Evolutionary conservation across 2,888 invertebrate genomes (phyloP), one percentile per base, ranked within the genome.

Genomic region (Amblyjoppa fuscipennis): DNA sequence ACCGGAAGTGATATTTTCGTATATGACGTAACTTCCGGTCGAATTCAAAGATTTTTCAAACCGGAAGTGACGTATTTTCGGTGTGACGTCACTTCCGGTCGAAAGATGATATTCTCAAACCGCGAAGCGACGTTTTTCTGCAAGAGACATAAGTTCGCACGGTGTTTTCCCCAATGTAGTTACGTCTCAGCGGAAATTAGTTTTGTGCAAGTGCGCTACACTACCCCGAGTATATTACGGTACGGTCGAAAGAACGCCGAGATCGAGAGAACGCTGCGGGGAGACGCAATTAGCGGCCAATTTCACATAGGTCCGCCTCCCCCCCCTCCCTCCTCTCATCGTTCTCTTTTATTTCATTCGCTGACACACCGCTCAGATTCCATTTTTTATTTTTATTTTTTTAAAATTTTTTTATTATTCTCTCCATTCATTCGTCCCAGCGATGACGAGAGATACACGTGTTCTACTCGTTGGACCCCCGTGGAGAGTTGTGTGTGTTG

Each of bases 231-330:
- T 34, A 34, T 34, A 34, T 6, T 31, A 31, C 3, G 34, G 34
- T 41, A 28, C 41, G 59, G 41, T 74, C 34, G 68, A 49, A 61
- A 79, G 84, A 80, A 64, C 69, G 82, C 56, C 82, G 81, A 79
- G 82, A 78, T 85, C 74, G 25, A 56, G 53, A 68, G 13, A 56
- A 77, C 69, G 41, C 89, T 82, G 85, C 89, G 87, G 90, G 89
- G 89, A 88, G 89, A 89, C 88, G 89, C 89, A 90, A 90, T 90
- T 91, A 90, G 89, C 89, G 89, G 87, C 87, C 89, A 87, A 90
- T 89, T 89, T 88, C 88, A 85, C 88, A 84, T 85, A 69, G 85
- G 83, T 80, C 84, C 41, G 34, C 34, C 71, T 31, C 59, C 49
- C 80, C 70, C 73, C 25, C 59, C 49, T 77, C 66, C 13, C 25